A percentile compares a stretch with the other conserved stretches of the same genome.
Conservation (phyloP, 1,140 invertebrate genomes). For the Lordiphosa mommai region DNA sequence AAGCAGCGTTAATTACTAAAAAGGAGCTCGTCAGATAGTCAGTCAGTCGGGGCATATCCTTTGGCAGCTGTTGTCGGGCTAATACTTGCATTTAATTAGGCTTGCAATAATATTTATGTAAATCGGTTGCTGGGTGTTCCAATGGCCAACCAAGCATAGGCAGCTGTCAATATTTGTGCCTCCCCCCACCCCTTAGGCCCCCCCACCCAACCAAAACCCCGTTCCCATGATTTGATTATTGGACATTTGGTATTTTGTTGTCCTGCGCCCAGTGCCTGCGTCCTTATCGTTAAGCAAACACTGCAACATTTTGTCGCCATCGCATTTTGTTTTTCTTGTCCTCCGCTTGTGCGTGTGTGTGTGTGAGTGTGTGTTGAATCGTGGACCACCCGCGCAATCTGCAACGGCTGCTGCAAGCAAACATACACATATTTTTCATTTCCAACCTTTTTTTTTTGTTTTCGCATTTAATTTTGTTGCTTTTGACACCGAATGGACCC, state of each 20-base stretch:
- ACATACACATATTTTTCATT: constrained; percentile 14
- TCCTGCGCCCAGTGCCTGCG: constrained; percentile 33
- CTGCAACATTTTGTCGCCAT: constrained; percentile 65
- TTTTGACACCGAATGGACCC: constrained; percentile 71
- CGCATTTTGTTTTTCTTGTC: constrained; percentile 64
- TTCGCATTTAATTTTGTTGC: constrained; percentile 76
- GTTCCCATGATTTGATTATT: constrained; percentile 41
- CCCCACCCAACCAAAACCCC: not conserved
- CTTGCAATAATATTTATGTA: constrained; percentile 78
- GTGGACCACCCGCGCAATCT: constrained; percentile 61
- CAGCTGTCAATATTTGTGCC: constrained; percentile 67
- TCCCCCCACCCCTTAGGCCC: not conserved
- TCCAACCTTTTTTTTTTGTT: constrained; percentile 37
- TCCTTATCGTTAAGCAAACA: constrained; percentile 76
- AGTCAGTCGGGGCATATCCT: constrained; percentile 26
- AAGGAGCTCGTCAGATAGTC: constrained; percentile 30
- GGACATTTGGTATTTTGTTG: constrained; percentile 35
- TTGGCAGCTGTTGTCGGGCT: constrained; percentile 40
- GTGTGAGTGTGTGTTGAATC: constrained; percentile 1
- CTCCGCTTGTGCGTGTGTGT: constrained; percentile 23
- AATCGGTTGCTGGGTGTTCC: constrained; percentile 55
- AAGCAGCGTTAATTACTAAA: constrained; percentile 69
- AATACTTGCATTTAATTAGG: constrained; percentile 78
- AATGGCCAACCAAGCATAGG: constrained; percentile 31
- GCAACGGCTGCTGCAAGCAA: constrained; percentile 26